A percentile compares a stretch with the other conserved stretches of the same genome.
phyloP scores from a whole-genome alignment of 1,140 invertebrate species.

The Eriocheir sinensis region DNA sequence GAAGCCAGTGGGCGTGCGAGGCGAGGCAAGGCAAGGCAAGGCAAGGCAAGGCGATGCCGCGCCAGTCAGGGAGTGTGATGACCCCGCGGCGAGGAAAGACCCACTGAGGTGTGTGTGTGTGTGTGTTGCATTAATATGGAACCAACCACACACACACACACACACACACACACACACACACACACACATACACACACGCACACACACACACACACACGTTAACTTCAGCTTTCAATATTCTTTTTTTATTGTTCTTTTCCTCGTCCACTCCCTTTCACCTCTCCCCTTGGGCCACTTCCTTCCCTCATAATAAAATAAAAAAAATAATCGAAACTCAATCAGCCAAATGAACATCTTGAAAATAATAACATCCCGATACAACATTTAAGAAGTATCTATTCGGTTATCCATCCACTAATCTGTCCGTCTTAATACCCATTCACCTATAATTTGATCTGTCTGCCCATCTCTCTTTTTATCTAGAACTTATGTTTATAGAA shows the following conservation, averaged over 20 bases:
- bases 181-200: conserved; percentile 4
- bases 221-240: not conserved
- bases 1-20: not conserved
- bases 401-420: too few species aligned
- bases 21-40: not conserved
- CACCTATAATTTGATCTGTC: too few species aligned
- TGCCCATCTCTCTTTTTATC: too few species aligned
- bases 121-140: not conserved
- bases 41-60: not conserved
- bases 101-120: too few species aligned
- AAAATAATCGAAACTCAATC: too few species aligned
- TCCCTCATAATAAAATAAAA: too few species aligned
- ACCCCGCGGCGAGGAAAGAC: too few species aligned
- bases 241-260: not conserved
- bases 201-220: not conserved
- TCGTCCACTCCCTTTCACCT: conserved; percentile 12
- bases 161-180: conserved; percentile 22
- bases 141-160: not conserved
- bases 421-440: too few species aligned
- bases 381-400: too few species aligned
- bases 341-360: too few species aligned
- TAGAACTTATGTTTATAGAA: too few species aligned
- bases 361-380: too few species aligned
- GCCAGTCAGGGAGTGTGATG: not conserved
- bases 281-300: not conserved